Conservation (phyloP, 2,797 vertebrate species). For the Sarcoramphus papa region DNA sequence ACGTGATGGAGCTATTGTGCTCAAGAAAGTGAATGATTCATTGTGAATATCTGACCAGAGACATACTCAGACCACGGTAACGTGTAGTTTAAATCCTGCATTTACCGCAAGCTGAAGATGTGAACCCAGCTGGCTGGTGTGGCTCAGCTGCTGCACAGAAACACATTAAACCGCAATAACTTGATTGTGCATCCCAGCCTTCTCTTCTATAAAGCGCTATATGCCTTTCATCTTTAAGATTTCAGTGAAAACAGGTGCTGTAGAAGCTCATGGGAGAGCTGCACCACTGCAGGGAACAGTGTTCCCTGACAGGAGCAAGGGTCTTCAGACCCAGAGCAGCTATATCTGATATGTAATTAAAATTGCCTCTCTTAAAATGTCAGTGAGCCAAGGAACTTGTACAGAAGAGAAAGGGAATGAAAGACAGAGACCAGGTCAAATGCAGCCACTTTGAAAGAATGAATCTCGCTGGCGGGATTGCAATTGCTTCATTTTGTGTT, state of each 20-base stretch:
- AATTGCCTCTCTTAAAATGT: background rate
- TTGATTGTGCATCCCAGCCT: background rate
- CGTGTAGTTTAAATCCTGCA: background rate
- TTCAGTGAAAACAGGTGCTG: background rate
- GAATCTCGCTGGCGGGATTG: background rate
- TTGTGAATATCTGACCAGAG: background rate
- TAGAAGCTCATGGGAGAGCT: background rate
- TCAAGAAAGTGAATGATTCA: background rate
- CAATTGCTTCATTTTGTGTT: background rate
- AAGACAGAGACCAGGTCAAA: background rate
- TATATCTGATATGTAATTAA: background rate
- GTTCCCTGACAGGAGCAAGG: background rate
- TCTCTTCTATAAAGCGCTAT: background rate
- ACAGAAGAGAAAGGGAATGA: background rate
- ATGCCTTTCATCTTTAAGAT: background rate
- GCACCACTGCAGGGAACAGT: background rate
- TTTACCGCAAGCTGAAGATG: background rate
- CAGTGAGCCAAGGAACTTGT: background rate
- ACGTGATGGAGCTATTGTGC: background rate
- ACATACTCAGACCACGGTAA: background rate
- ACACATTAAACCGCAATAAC: background rate
- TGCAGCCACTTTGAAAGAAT: background rate
- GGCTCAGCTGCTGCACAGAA: conserved; percentile 11
- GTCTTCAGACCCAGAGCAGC: background rate
- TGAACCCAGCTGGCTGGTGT: background rate